phyloP scores from a whole-genome alignment of 2,888 invertebrate species.

The Metalampra italica region DNA sequence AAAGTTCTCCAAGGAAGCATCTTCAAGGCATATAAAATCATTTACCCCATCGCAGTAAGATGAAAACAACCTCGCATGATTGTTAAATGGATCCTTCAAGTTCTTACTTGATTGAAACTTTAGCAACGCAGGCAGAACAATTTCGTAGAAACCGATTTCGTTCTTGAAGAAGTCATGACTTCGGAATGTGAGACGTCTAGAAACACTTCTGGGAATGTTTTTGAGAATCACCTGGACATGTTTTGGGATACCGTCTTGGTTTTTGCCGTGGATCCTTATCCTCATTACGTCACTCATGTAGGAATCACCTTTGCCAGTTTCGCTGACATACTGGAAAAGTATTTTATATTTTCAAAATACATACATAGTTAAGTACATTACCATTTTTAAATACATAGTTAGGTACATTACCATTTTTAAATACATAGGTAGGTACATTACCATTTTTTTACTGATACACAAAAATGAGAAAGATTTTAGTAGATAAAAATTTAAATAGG shows the following conservation, averaged over 20 bases:
- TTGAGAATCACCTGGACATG: constrained; percentile 80
- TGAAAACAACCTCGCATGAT: constrained; percentile 68
- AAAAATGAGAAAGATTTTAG: too few species aligned
- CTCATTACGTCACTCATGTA: constrained; percentile 82
- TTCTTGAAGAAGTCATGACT: constrained; percentile 84
- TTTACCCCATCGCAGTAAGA: constrained; percentile 69
- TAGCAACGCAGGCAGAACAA: constrained; percentile 64
- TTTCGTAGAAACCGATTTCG: constrained; percentile 82
- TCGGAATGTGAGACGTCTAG: constrained; percentile 80
- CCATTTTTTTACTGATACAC: too few species aligned
- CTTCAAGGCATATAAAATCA: constrained; percentile 78
- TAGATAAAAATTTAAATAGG: too few species aligned
- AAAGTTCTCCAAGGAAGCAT: constrained; percentile 66
- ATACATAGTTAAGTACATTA: background rate
- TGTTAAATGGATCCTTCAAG: constrained; percentile 67
- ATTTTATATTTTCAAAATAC: too few species aligned
- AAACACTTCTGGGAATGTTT: constrained; percentile 81
- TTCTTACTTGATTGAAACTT: constrained; percentile 58
- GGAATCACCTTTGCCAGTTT: constrained; percentile 82
- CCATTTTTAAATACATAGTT: too few species aligned
- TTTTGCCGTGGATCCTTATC: constrained; percentile 73
- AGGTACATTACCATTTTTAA: too few species aligned
- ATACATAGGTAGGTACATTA: too few species aligned
- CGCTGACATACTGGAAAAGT: constrained; percentile 59
- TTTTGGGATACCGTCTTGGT: constrained; percentile 31